Conservation (phyloP, 2,113 vertebrate genomes). For the Passerina amoena region DNA sequence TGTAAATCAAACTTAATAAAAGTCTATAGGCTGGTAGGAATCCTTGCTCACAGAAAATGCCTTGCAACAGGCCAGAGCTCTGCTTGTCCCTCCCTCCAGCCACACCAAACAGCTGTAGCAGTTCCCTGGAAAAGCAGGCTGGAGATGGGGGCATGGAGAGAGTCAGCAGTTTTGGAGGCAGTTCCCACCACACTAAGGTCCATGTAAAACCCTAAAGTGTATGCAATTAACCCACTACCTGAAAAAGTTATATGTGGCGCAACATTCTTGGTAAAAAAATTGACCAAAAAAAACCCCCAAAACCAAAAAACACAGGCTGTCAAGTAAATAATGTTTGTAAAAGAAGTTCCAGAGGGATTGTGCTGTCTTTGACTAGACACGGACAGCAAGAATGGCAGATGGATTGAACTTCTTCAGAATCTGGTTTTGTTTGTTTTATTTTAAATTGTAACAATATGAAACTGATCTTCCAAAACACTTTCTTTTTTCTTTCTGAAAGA, state of each 20-base stretch:
- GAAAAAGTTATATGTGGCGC: neutral
- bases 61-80: neutral
- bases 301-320: neutral
- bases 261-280: neutral
- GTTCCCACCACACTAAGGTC: neutral
- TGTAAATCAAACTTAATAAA: neutral
- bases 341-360: neutral
- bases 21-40: neutral
- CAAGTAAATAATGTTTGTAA: slow-evolving; percentile 13
- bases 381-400: neutral
- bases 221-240: neutral
- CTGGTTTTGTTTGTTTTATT: slow-evolving; percentile 43
- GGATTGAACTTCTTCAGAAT: slow-evolving; percentile 1
- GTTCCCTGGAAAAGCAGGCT: neutral
- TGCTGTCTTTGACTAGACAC: neutral
- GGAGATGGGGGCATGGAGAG: neutral
- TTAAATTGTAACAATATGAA: slow-evolving; percentile 35
- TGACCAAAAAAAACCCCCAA: neutral
- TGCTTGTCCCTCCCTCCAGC: neutral
- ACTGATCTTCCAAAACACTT: slow-evolving; percentile 39
- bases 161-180: neutral
- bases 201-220: neutral
- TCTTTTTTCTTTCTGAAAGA: slow-evolving; percentile 27
- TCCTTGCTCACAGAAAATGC: neutral
- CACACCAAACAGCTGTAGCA: neutral